Evolutionary conservation across 2,888 invertebrate species (phyloP), one percentile per base, ranked within the genome.

Genomic region (Philonicus albiceps): DNA sequence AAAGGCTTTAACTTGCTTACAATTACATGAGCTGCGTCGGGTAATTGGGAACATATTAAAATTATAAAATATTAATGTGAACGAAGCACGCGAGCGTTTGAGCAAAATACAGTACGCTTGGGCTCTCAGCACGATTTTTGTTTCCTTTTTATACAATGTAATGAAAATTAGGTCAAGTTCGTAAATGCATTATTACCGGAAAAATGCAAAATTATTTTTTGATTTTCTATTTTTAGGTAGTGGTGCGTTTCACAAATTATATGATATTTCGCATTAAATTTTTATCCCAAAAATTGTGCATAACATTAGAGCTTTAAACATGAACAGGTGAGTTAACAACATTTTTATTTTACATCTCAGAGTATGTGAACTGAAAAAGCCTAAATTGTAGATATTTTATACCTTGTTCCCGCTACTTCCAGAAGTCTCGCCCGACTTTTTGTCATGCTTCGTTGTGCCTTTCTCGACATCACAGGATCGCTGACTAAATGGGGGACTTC

Each of bases 381-480:
- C 31, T 34, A 27, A 74, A n/a, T n/a, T n/a, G n/a, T 74, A 74
- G n/a, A 31, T 74, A 74, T 74, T 74, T 74, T 78, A 72, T 75
- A 88, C 88, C 88, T 88, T 89, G 53, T 86, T 89, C 53, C 87
- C 88, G 86, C 76, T 88, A 85, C 87, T 87, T 87, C 89, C 88
- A 72, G 88, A 87, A 87, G 87, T 88, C 84, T 88, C 86, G 76
- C 88, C 89, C 76, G 86, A 83, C 87, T 88, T 89, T 74, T 88
- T 89, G 53, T 89, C 89, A 73, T 88, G 88, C 27, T 88, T 88
- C 2, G 87, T 87, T 49, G 87, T 86, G 30, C 89, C 90, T 76
- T 89, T 89, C 87, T 90, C 90, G 27, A 89, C 89, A 88, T 90
- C 90, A 88, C 90, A 89, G 83, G 89, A 87, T 87, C 89, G 87